A percentile compares a stretch with the other conserved stretches of the same genome.
phyloP scores from a whole-genome alignment of 2,888 invertebrate genomes.

The Tenodera sinensis region DNA sequence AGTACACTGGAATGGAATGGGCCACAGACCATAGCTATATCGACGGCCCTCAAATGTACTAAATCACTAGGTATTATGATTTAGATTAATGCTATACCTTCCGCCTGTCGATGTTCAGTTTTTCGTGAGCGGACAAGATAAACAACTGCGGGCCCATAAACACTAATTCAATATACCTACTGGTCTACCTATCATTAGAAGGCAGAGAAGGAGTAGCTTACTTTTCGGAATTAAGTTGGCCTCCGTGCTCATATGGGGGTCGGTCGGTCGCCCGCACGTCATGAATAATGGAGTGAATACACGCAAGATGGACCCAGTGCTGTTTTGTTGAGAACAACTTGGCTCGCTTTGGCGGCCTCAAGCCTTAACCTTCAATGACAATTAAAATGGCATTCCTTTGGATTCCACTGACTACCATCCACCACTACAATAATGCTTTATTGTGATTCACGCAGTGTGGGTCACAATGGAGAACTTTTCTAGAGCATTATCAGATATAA shows the following conservation, averaged over 20 bases:
- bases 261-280: not conserved
- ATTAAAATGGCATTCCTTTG: not conserved
- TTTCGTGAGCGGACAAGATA: not conserved
- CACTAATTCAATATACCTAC: not conserved
- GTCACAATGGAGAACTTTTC: too few species aligned
- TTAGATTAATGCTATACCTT: not conserved
- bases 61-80: not conserved
- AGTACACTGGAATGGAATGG: too few species aligned
- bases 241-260: not conserved
- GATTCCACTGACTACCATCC: too few species aligned
- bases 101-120: not conserved
- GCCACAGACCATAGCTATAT: too few species aligned
- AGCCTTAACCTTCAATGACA: not conserved
- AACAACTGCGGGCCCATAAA: not conserved
- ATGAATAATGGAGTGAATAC: not conserved
- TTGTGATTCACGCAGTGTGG: too few species aligned
- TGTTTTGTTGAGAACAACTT: not conserved
- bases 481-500: too few species aligned
- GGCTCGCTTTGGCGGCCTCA: not conserved
- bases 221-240: not conserved
- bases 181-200: not conserved
- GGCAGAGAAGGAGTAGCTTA: not conserved
- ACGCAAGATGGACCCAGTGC: not conserved
- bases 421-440: too few species aligned
- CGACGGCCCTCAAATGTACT: too few species aligned